Conservation (phyloP, 2,888 invertebrate genomes). For the Agrochola macilenta region DNA sequence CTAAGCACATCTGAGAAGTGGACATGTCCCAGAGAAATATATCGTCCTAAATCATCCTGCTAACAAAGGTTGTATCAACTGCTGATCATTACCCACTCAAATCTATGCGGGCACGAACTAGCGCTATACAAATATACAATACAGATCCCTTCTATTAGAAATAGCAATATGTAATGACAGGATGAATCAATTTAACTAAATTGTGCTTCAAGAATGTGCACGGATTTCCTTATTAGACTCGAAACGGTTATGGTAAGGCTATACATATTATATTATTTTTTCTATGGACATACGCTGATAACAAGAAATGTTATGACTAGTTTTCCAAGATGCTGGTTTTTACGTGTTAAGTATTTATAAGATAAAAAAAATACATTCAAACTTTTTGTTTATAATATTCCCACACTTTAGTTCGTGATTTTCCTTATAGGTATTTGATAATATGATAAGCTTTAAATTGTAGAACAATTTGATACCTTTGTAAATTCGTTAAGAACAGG, state of each 20-base stretch:
- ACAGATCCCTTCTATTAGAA: constrained; percentile 14
- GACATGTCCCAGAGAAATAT: background rate
- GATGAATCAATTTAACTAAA: constrained; percentile 71
- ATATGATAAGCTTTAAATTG: background rate
- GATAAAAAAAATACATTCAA: constrained; percentile 11
- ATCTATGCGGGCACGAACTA: background rate
- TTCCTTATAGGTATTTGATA: constrained; percentile 34
- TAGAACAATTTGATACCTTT: background rate
- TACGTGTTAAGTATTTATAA: background rate
- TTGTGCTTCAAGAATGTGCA: constrained; percentile 54
- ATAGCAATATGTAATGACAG: constrained; percentile 63
- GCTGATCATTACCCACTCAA: background rate
- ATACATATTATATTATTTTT: constrained; percentile 8
- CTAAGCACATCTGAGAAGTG: background rate
- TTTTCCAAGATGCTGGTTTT: constrained; percentile 27
- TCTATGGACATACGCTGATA: background rate
- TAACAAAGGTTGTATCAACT: background rate
- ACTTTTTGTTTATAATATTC: constrained; percentile 32
- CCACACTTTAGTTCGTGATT: constrained; percentile 28
- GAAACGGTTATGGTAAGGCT: background rate
- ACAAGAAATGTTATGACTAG: constrained; percentile 1
- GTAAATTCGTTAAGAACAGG: background rate
- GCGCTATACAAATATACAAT: constrained; percentile 15
- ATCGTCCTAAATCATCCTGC: background rate
- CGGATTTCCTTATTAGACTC: constrained; percentile 62